Conservation (phyloP, 2,888 invertebrate genomes). For the Stratiomys singularior region DNA sequence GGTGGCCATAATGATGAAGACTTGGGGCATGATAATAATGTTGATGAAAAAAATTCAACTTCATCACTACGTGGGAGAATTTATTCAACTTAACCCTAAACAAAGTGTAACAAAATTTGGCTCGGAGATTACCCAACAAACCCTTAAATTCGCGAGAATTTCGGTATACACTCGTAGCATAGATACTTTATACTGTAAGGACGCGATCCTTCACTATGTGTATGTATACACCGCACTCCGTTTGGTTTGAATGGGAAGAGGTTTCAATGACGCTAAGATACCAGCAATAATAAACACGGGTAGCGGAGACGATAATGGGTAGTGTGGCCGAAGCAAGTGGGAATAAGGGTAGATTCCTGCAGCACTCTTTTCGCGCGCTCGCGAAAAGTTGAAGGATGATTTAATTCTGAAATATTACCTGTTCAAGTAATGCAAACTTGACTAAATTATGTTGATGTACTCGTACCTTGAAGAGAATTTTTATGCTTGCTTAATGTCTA, state of each 20-base stretch:
- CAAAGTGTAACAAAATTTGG: neutral
- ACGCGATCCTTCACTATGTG: too few relatives aligned
- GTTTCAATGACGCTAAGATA: too few relatives aligned
- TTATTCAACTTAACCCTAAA: neutral
- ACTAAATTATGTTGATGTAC: slow-evolving; percentile 49
- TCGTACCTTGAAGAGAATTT: slow-evolving; percentile 46
- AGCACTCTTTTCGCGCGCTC: neutral
- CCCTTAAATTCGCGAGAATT: neutral
- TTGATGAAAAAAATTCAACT: slow-evolving; percentile 7
- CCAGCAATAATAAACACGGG: neutral
- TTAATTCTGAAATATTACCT: slow-evolving; percentile 48
- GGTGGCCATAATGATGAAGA: neutral
- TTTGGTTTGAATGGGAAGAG: neutral
- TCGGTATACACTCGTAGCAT: too few relatives aligned
- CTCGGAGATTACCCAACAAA: neutral
- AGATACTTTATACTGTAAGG: too few relatives aligned
- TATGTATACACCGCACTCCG: neutral
- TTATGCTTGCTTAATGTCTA: slow-evolving; percentile 47
- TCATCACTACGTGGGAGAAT: neutral
- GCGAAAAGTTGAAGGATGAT: slow-evolving; percentile 44
- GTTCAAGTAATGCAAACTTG: slow-evolving; percentile 47
- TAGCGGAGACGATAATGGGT: neutral
- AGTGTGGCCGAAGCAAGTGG: neutral
- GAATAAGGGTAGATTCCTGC: neutral
- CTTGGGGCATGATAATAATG: neutral